Evolutionary conservation across 2,888 invertebrate genomes (phyloP).

Genomic region (Clusia tigrina): DNA sequence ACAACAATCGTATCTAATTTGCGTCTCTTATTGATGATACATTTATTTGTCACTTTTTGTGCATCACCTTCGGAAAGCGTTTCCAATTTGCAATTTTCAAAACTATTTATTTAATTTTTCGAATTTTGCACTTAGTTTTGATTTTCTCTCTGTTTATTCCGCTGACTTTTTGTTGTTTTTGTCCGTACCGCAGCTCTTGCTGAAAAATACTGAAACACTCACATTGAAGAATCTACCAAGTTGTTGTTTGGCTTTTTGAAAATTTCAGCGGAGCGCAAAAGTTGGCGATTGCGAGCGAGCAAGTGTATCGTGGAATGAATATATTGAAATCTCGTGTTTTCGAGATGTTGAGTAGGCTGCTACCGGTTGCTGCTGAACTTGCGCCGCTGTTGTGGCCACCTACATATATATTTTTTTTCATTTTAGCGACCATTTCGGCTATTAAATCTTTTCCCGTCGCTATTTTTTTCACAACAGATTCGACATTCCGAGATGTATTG

Average conservation of each 20-base stretch:
- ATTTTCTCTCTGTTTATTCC: conserved; percentile 13
- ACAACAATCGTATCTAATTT: too few relatives aligned
- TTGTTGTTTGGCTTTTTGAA: conserved; percentile 33
- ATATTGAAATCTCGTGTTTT: too few relatives aligned
- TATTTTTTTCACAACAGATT: neutral
- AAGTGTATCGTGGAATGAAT: too few relatives aligned
- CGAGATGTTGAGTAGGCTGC: too few relatives aligned
- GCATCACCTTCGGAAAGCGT: too few relatives aligned
- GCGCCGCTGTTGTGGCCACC: conserved; percentile 5
- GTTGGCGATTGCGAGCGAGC: neutral
- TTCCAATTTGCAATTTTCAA: neutral
- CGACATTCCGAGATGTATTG: conserved; percentile 10
- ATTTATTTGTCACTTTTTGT: too few relatives aligned
- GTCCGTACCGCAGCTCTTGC: conserved; percentile 47
- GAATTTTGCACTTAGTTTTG: conserved; percentile 9
- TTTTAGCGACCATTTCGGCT: neutral
- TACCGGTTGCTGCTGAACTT: neutral
- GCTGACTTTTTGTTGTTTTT: conserved; percentile 20
- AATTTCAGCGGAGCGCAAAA: conserved; percentile 20
- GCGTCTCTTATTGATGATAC: too few relatives aligned
- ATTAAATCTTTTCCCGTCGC: neutral
- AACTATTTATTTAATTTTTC: neutral
- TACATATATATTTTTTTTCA: neutral
- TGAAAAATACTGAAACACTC: conserved; percentile 50
- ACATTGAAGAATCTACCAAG: conserved; percentile 26